These are phyloP conservation scores for Litoditis marina DNA, from an alignment of 2,888 invertebrate species.

Conservation along the genomic window DNA sequence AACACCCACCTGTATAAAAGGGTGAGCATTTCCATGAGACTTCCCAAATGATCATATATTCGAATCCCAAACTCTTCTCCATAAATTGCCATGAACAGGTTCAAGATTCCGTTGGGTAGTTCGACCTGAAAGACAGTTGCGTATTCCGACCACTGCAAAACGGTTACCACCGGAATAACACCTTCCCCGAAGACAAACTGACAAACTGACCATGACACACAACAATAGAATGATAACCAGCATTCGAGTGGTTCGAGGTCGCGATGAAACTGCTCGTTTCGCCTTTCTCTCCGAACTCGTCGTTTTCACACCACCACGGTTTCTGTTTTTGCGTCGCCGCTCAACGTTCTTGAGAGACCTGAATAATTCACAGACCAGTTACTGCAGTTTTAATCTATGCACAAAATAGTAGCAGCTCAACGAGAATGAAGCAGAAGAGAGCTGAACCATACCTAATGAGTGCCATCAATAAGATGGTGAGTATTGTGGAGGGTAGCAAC, in stretches of 20 bases:
- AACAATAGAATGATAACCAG: constrained; percentile 44
- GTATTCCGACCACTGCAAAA: not conserved
- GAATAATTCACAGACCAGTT: not conserved
- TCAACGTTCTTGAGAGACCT: constrained; percentile 48
- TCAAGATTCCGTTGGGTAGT: constrained; percentile 50
- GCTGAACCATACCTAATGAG: constrained; percentile 32
- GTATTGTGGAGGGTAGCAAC: constrained; percentile 41
- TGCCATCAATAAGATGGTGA: constrained; percentile 40
- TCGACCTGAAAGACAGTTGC: constrained; percentile 44
- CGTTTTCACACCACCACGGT: constrained; percentile 28
- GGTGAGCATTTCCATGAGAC: constrained; percentile 55
- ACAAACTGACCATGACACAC: constrained; percentile 44
- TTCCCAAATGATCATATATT: constrained; percentile 50
- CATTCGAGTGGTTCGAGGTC: constrained; percentile 48
- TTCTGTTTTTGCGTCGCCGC: constrained; percentile 36
- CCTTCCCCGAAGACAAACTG: no score
- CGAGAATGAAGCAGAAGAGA: no score
- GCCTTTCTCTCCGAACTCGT: constrained; percentile 36
- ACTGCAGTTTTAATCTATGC: not conserved
- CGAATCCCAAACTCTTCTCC: constrained; percentile 45
- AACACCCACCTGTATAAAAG: constrained; percentile 44
- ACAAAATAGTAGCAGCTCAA: no score
- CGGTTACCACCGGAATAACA: not conserved
- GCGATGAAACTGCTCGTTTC: constrained; percentile 29
- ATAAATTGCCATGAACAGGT: constrained; percentile 46